Evolutionary conservation across 2,888 invertebrate species (phyloP).

Genomic region (Creontiades dilutus): DNA sequence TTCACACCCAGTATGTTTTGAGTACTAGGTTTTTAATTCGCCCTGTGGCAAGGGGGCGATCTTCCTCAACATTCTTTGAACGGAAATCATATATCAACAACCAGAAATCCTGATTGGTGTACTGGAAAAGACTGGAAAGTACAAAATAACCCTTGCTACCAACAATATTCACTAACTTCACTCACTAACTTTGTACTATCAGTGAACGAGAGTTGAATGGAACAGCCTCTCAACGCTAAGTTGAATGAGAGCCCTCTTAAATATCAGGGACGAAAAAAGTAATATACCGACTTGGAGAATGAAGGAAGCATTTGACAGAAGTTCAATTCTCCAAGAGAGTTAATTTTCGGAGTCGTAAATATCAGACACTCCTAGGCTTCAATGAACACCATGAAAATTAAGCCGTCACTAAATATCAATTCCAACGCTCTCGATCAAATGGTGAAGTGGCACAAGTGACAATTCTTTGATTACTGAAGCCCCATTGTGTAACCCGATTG

Average conservation of each 20-base stretch:
- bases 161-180: no score
- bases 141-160: no score
- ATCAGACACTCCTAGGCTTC: neutral
- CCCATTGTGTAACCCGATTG: slow-evolving; percentile 40
- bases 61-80: no score
- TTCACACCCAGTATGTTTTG: no score
- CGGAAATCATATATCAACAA: no score
- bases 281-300: neutral
- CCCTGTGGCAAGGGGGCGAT: no score
- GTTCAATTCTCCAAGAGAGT: neutral
- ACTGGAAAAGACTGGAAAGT: no score
- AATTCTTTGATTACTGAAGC: slow-evolving; percentile 29
- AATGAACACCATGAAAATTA: slow-evolving; percentile 36
- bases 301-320: neutral
- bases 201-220: no score
- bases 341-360: slow-evolving; percentile 13
- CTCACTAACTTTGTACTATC: no score
- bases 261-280: neutral
- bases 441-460: slow-evolving; percentile 40
- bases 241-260: neutral
- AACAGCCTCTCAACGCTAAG: no score
- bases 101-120: no score
- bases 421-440: neutral
- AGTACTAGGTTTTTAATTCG: no score
- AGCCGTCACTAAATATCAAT: slow-evolving; percentile 56